Conservation (phyloP, 1,140 invertebrate genomes). For the Eupristina koningsbergeri region DNA sequence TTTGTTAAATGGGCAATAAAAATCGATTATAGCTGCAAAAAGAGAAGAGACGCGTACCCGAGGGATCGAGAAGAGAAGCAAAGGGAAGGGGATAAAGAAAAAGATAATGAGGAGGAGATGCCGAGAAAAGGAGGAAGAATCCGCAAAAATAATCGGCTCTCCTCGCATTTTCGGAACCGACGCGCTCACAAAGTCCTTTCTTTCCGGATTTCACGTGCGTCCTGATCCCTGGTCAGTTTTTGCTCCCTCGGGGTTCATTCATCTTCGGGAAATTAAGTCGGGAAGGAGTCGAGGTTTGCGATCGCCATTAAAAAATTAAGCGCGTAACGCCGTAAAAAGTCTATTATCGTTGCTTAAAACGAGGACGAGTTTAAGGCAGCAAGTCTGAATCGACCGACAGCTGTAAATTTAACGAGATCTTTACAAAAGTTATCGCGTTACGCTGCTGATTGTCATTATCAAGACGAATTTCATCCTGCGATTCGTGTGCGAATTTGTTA, state of each 20-base stretch:
- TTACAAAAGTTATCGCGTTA: constrained; percentile 44
- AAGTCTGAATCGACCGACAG: constrained; percentile 33
- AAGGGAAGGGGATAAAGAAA: not conserved
- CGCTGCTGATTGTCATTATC: constrained; percentile 24
- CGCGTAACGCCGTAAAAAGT: constrained; percentile 48
- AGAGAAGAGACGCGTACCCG: not conserved
- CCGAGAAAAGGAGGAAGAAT: not conserved
- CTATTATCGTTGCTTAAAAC: constrained; percentile 40
- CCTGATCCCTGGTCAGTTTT: constrained; percentile 3
- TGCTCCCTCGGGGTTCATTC: constrained; percentile 24
- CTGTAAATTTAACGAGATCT: constrained; percentile 49
- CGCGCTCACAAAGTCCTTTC: constrained; percentile 9
- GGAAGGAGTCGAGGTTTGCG: constrained; percentile 5
- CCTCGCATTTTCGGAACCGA: not conserved
- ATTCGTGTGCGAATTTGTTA: too few relatives aligned
- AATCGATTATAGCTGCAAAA: not conserved
- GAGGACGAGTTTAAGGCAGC: constrained; percentile 30
- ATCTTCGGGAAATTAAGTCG: constrained; percentile 40
- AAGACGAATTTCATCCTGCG: too few relatives aligned
- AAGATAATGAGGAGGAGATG: constrained; percentile 3
- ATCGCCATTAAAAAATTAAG: constrained; percentile 46
- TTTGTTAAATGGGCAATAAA: not conserved
- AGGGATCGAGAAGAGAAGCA: not conserved
- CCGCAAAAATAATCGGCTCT: not conserved
- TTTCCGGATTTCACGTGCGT: constrained; percentile 34